phyloP scores from a whole-genome alignment of 2,888 invertebrate genomes.

The Ptychoptera albimana region DNA sequence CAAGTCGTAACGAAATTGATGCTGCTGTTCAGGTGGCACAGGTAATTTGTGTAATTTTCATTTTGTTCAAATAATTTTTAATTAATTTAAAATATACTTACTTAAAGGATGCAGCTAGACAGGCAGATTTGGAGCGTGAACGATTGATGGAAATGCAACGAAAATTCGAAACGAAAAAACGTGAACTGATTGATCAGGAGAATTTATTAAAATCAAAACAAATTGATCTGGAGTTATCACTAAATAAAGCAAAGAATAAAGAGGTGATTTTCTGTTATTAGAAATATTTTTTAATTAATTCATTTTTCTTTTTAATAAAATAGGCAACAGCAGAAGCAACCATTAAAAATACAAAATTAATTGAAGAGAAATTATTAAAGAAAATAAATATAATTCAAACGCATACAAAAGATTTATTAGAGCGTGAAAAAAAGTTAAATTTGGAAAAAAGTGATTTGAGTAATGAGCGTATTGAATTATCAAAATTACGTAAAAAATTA shows the following conservation, averaged over 20 bases:
- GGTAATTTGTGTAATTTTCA: constrained; percentile 2
- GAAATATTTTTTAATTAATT: background rate
- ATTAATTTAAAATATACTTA: background rate
- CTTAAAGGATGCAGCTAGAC: constrained; percentile 21
- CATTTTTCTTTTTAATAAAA: background rate
- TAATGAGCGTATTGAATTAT: constrained; percentile 24
- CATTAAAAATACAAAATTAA: constrained; percentile 5
- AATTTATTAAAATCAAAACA: constrained; percentile 19
- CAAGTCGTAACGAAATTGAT: constrained; percentile 16
- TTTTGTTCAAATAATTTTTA: background rate
- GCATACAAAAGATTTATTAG: constrained; percentile 21
- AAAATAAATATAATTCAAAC: constrained; percentile 22
- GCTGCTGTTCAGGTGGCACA: constrained; percentile 26
- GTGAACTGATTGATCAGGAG: constrained; percentile 23
- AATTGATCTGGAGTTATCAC: constrained; percentile 22
- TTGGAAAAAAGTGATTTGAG: constrained; percentile 24
- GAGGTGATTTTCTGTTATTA: constrained; percentile 12
- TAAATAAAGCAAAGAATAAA: constrained; percentile 19
- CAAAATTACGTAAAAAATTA: constrained; percentile 19
- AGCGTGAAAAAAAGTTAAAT: constrained; percentile 24
- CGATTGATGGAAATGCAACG: constrained; percentile 24
- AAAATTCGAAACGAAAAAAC: constrained; percentile 23
- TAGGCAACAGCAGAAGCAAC: constrained; percentile 7
- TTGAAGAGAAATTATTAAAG: constrained; percentile 21
- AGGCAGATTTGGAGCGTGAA: constrained; percentile 26